Base-by-base conservation (phyloP, 2,888 invertebrate species). In the Isotomurus palustris region DNA sequence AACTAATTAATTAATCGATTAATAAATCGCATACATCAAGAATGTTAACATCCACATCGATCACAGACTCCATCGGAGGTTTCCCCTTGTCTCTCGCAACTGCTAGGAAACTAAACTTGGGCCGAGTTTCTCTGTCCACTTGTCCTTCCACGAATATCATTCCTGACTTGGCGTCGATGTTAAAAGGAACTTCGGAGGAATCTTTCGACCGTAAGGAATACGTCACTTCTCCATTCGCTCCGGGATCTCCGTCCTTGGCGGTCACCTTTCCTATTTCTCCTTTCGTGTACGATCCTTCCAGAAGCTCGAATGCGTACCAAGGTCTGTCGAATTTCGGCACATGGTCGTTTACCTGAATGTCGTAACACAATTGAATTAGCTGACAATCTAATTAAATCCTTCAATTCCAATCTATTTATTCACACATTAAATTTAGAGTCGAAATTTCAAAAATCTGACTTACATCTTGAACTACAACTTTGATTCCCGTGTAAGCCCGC, bases 241-340 rank as follows among this genome's bases (percentile, higher is more conserved):
- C 90, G 71, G 82, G 86, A 75, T 92, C 91, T 41, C 82, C 81
- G 74, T 92, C 91, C 1, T 81, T 81, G 0, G 91, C 91, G 64
- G 84, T 82, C 8, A 91, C 82, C 72, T 82, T 83, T 0, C 91
- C 91, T 38, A 92, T 76, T 3, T 85, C 81, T 63, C 82, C 82
- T 66, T 83, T 79, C 1, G 82, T 80, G 72, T 89, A 90, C 24
- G 81, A 79, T 1, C 90, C 88, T 77, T 92, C 92, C 51, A 85
- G 82, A 0, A 88, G 82, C 71, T 88, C 86, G 67, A 91, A 91
- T 50, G 82, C 85, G 73, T 91, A 91, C 83, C 85, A 87, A 0
- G 87, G 83, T 68, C 88, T 87, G 67, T 84, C 84, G 66, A 91
- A 91, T 64, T 85, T 82, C 0, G 91, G 91, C 4, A 85, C 83